Evolutionary conservation across 2,888 invertebrate genomes (phyloP), one percentile per base, ranked within the genome.

Genomic region (Protophormia terraenovae): DNA sequence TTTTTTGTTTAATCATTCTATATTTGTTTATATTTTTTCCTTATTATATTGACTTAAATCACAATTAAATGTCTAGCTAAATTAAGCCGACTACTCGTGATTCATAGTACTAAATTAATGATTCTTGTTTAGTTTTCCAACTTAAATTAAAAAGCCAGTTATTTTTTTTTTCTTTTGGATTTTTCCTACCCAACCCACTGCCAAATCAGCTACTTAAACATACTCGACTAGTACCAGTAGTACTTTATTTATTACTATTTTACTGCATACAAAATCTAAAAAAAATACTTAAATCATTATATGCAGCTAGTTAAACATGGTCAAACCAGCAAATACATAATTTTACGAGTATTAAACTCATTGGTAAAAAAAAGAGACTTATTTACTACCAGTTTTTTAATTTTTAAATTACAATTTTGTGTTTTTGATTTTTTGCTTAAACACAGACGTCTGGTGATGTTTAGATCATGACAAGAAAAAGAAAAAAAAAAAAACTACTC

Each of bases 391-490:
- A 47, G 67, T 77, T 77, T 67, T 64, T 47, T 69, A 7, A 35
- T 50, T 50, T 50, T 50, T 22, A 77, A 58, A 69, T 47, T 67
- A 58, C 58, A 32, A 45, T 27, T 47, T 16, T 58, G 50, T 29
- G 16, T 45, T 45, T 66, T 66, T 1, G n/a, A 16, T 27, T 35
- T 27, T 62, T 53, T 50, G 14, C 5, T 16, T 64, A 64, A 50
- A 35, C 19, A 53, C 62, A 78, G 41, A 64, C 50, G 53, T 71
- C 79, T 62, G 32, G n/a, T 62, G 62, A 79, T 79, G 79, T 71
- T 71, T 69, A 50, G 35, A 50, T 50, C 50, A 38, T 35, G 35
- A 50, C 7, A 8, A 35, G 24, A n/a, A 29, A 53, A n/a, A n/a
- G n/a, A n/a, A 50, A 3, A 8, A 35, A 58, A n/a, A 58, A 53